These are phyloP conservation scores for Diplodus sargus DNA, from an alignment of 2,797 vertebrate species.

Conservation along the genomic window DNA sequence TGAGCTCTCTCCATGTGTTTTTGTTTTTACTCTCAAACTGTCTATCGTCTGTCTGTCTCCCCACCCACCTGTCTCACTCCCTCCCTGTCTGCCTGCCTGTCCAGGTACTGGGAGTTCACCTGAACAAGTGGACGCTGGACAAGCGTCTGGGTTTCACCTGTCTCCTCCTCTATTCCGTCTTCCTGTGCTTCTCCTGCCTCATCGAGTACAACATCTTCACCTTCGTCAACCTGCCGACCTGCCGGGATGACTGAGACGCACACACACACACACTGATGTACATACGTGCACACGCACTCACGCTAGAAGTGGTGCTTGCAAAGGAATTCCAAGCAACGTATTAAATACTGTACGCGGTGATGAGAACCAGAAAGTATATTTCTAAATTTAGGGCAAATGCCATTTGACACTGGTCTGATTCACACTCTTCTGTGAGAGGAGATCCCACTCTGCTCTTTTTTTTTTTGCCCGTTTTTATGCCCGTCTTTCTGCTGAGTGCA, in stretches of 20 bases:
- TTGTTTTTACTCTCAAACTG: slow-evolving; percentile 5
- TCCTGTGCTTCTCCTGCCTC: slow-evolving; percentile 98
- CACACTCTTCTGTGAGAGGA: slow-evolving; percentile 13
- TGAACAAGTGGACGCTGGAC: slow-evolving; percentile 97
- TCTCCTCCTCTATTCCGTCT: slow-evolving; percentile 93
- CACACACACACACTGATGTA: slow-evolving; percentile 22
- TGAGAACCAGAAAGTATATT: background rate
- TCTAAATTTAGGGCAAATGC: slow-evolving; percentile 2
- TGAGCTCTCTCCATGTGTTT: background rate
- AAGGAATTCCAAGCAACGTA: slow-evolving; percentile 12
- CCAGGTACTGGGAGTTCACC: slow-evolving; percentile 93
- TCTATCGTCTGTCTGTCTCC: background rate
- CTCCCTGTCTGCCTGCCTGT: background rate
- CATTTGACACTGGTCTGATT: slow-evolving; percentile 18
- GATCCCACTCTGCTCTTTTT: slow-evolving; percentile 21
- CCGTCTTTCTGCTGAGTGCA: slow-evolving; percentile 60
- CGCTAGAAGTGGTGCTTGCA: slow-evolving; percentile 23
- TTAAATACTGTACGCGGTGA: background rate
- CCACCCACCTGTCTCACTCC: background rate
- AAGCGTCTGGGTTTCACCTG: slow-evolving; percentile 91
- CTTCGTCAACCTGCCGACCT: slow-evolving; percentile 98
- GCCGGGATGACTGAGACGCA: slow-evolving; percentile 82
- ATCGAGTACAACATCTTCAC: slow-evolving; percentile 99
- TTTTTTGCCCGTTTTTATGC: background rate
- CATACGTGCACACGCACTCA: background rate